These are phyloP conservation scores for Rhinoraja longicauda DNA, from an alignment of 2,797 vertebrate genomes.

Conservation along the genomic window DNA sequence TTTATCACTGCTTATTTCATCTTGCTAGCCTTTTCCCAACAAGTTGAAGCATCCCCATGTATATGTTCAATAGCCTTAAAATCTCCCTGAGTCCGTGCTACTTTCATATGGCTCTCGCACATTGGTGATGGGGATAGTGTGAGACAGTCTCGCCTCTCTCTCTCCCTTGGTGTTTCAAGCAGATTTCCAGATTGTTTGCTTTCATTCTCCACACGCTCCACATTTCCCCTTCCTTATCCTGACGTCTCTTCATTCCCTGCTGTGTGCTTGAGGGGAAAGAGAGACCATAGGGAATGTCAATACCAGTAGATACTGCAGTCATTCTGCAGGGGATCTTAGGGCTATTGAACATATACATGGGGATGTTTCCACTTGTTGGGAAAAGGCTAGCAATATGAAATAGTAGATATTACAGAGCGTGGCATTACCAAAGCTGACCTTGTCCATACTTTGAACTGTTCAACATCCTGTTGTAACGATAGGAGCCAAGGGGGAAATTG, in stretches of 20 bases:
- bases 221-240: not conserved
- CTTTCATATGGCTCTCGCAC: not conserved
- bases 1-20: not conserved
- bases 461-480: not conserved
- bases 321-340: too few relatives aligned
- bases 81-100: not conserved
- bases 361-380: too few relatives aligned
- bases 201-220: not conserved
- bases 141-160: not conserved
- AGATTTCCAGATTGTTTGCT: not conserved
- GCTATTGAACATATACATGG: too few relatives aligned
- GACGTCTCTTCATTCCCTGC: not conserved
- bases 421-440: not conserved
- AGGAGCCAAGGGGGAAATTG: not conserved
- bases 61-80: not conserved
- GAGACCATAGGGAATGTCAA: too few relatives aligned
- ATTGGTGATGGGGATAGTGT: not conserved
- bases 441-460: not conserved
- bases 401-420: not conserved
- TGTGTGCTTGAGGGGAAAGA: not conserved
- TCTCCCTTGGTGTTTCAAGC: not conserved
- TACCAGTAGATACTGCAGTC: too few relatives aligned
- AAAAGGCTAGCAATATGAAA: too few relatives aligned
- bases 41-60: not conserved
- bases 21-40: not conserved